phyloP scores from a whole-genome alignment of 2,888 invertebrate species.

The Netelia melanura region DNA sequence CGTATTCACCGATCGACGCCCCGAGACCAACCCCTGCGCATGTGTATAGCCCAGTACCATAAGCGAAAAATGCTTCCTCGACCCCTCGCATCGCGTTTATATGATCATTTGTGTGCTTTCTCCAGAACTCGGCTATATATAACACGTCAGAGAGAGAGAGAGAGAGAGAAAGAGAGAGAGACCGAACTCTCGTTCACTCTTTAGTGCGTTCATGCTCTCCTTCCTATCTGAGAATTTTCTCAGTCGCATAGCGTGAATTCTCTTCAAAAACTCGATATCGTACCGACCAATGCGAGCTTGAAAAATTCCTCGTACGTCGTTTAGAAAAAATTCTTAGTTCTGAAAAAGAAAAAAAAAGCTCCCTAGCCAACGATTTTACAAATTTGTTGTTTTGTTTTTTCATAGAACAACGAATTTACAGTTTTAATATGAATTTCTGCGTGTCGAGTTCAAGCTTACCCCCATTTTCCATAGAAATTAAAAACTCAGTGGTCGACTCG shows the following conservation, averaged over 20 bases:
- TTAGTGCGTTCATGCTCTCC: constrained; percentile 6
- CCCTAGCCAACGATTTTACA: too few relatives aligned
- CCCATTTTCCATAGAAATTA: too few relatives aligned
- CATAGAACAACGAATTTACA: too few relatives aligned
- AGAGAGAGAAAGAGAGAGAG: not conserved
- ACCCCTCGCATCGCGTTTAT: constrained; percentile 8
- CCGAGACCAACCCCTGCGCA: constrained; percentile 22
- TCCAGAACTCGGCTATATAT: not conserved
- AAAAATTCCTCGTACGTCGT: constrained; percentile 1
- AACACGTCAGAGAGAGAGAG: not conserved
- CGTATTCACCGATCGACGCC: constrained; percentile 65
- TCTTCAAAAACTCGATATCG: not conserved
- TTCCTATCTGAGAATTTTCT: constrained; percentile 16
- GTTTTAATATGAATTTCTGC: too few relatives aligned
- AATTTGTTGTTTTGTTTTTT: too few relatives aligned
- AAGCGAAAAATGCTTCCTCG: not conserved
- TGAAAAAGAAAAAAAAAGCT: not conserved
- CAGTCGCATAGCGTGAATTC: constrained; percentile 23
- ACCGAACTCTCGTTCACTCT: not conserved
- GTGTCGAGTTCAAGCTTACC: too few relatives aligned
- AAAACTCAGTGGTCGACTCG: too few relatives aligned
- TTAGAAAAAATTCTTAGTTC: too few relatives aligned
- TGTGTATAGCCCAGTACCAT: not conserved
- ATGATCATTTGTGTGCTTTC: constrained; percentile 29
- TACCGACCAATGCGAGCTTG: not conserved